Evolutionary conservation across 2,888 invertebrate species (phyloP).

Genomic region (Drosophila birchii): DNA sequence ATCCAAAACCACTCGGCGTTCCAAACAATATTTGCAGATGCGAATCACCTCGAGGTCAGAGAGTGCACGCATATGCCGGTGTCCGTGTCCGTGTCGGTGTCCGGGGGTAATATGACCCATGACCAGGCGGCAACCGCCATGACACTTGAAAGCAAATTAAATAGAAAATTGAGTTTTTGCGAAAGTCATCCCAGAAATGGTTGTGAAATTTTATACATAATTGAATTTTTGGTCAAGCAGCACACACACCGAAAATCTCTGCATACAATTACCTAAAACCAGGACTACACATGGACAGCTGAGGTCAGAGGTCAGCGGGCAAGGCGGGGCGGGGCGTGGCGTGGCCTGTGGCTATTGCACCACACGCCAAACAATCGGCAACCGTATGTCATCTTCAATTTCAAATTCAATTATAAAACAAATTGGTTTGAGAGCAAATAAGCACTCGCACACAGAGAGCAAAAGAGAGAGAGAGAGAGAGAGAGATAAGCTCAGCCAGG

Average conservation of each 20-base stretch:
- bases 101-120: conserved; percentile 35
- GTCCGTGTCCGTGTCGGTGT: neutral
- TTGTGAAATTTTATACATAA: conserved; percentile 83
- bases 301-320: conserved; percentile 54
- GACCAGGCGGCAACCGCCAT: conserved; percentile 59
- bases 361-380: conserved; percentile 76
- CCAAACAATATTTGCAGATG: conserved; percentile 58
- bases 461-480: neutral
- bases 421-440: conserved; percentile 79
- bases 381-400: conserved; percentile 83
- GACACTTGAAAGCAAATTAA: conserved; percentile 73
- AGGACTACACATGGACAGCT: conserved; percentile 57
- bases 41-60: conserved; percentile 62
- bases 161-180: conserved; percentile 75
- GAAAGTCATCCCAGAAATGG: conserved; percentile 66
- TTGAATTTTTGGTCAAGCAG: conserved; percentile 74
- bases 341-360: conserved; percentile 69
- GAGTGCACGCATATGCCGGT: conserved; percentile 47
- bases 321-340: conserved; percentile 23
- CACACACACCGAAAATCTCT: conserved; percentile 43
- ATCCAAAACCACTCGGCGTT: conserved; percentile 62
- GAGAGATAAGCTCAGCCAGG: conserved; percentile 11
- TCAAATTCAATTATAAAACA: conserved; percentile 84
- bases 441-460: conserved; percentile 45
- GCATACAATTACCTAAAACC: conserved; percentile 72